phyloP scores from a whole-genome alignment of 2,888 invertebrate genomes.

The Acanthosoma haemorrhoidale region DNA sequence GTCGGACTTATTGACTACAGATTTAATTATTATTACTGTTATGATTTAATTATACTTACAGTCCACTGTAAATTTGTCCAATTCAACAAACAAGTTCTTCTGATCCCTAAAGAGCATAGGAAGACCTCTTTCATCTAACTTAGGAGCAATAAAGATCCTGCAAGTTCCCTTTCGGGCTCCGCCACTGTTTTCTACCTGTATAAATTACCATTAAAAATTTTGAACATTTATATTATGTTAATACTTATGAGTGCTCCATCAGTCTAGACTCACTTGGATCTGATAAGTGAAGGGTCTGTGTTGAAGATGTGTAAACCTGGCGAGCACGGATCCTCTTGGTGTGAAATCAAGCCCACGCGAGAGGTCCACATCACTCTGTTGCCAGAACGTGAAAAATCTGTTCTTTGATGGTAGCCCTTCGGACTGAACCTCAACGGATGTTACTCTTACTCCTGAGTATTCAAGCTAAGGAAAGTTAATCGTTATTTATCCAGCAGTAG shows the following conservation, averaged over 20 bases:
- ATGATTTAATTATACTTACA: slow-evolving; percentile 51
- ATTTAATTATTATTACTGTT: background rate
- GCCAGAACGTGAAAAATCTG: slow-evolving; percentile 67
- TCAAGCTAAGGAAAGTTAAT: too few species aligned
- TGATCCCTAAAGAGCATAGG: slow-evolving; percentile 60
- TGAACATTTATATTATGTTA: too few species aligned
- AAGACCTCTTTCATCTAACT: slow-evolving; percentile 59
- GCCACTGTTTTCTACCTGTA: slow-evolving; percentile 42
- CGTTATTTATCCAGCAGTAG: background rate
- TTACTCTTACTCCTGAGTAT: slow-evolving; percentile 59
- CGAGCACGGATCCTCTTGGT: slow-evolving; percentile 67
- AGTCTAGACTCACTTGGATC: slow-evolving; percentile 47
- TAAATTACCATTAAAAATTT: background rate
- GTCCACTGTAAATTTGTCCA: slow-evolving; percentile 62
- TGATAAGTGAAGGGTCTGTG: slow-evolving; percentile 64
- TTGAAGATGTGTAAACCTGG: slow-evolving; percentile 71
- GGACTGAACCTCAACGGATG: slow-evolving; percentile 53
- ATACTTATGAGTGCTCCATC: too few species aligned
- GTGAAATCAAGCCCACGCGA: slow-evolving; percentile 77
- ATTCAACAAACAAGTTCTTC: slow-evolving; percentile 61
- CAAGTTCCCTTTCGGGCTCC: slow-evolving; percentile 54
- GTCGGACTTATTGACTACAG: too few species aligned
- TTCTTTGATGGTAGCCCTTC: slow-evolving; percentile 52
- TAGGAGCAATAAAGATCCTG: slow-evolving; percentile 65
- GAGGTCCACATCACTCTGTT: slow-evolving; percentile 70